Conservation (phyloP, 2,113 vertebrate species). For the Okapia johnstoni region DNA sequence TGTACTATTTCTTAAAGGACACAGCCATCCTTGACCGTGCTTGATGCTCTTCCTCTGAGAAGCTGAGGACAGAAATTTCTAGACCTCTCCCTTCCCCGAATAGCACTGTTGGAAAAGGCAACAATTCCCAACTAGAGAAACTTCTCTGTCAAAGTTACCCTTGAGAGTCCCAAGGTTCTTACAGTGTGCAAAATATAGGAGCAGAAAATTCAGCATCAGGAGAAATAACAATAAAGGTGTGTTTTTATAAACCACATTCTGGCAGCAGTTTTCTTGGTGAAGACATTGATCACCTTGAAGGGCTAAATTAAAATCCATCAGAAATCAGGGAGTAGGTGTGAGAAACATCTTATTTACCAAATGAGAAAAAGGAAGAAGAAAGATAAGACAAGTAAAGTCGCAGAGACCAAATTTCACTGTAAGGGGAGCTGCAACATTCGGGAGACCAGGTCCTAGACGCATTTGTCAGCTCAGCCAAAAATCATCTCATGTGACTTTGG, state of each 20-base stretch:
- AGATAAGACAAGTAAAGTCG: not conserved
- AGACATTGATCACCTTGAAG: constrained; percentile 15
- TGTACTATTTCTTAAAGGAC: not conserved
- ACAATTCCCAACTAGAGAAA: not conserved
- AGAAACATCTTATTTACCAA: constrained; percentile 60
- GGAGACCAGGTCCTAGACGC: not conserved
- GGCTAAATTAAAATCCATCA: constrained; percentile 44
- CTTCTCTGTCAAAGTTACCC: not conserved
- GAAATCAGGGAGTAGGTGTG: constrained; percentile 3
- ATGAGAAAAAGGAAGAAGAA: constrained; percentile 27
- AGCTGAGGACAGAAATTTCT: not conserved
- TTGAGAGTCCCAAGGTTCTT: not conserved
- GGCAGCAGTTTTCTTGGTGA: not conserved
- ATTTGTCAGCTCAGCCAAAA: constrained; percentile 35
- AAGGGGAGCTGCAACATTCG: constrained; percentile 3
- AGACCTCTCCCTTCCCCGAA: not conserved
- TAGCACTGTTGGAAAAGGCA: not conserved
- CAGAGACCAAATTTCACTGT: not conserved
- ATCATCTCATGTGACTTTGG: constrained; percentile 33
- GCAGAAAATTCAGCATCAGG: constrained; percentile 4
- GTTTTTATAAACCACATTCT: not conserved
- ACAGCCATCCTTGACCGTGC: not conserved
- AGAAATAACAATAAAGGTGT: constrained; percentile 14
- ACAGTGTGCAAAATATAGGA: not conserved
- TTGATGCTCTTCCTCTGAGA: not conserved